A percentile compares a stretch with the other conserved stretches of the same genome.
Conservation (phyloP, 92 coral and sea anemone species). For the Blastomussa wellsi region DNA sequence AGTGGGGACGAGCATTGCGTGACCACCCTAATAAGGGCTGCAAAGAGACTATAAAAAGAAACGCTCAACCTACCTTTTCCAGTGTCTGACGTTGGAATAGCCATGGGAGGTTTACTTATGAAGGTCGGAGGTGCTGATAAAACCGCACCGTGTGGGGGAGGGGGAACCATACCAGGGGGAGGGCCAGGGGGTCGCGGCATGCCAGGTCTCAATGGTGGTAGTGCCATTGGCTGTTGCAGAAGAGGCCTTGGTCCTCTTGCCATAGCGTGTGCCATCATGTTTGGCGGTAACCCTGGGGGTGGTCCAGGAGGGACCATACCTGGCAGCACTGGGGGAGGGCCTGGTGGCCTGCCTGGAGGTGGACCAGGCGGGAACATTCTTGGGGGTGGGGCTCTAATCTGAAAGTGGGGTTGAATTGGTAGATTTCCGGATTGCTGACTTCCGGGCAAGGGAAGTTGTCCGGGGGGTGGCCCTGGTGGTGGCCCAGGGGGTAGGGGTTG, state of each 20-base stretch:
- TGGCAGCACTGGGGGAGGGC: constrained; percentile 94
- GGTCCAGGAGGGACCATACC: constrained; percentile 90
- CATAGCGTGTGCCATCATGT: constrained; percentile 77
- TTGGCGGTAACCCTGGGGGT: constrained; percentile 91
- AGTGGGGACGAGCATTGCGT: too few relatives aligned
- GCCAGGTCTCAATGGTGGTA: constrained; percentile 81
- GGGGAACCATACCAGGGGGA: constrained; percentile 85
- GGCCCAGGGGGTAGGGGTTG: constrained; percentile 11
- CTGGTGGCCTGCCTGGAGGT: constrained; percentile 88
- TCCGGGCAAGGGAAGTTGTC: constrained; percentile 78
- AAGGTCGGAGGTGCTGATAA: constrained; percentile 98
- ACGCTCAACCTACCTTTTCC: constrained; percentile 49
- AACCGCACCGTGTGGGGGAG: constrained; percentile 91
- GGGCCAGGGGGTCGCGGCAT: constrained; percentile 90
- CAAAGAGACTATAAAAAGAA: neutral
- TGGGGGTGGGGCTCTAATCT: constrained; percentile 88
- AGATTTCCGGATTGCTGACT: constrained; percentile 58
- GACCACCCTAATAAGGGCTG: neutral
- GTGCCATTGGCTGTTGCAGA: constrained; percentile 83
- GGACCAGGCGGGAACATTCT: constrained; percentile 99
- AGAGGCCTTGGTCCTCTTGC: constrained; percentile 83
- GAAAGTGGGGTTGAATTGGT: constrained; percentile 90
- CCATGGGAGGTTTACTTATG: constrained; percentile 88
- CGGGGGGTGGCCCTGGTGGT: constrained; percentile 72
- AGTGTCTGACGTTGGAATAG: constrained; percentile 59